Conservation (phyloP, 2,888 invertebrate species). For the Dorcus hopei region DNA sequence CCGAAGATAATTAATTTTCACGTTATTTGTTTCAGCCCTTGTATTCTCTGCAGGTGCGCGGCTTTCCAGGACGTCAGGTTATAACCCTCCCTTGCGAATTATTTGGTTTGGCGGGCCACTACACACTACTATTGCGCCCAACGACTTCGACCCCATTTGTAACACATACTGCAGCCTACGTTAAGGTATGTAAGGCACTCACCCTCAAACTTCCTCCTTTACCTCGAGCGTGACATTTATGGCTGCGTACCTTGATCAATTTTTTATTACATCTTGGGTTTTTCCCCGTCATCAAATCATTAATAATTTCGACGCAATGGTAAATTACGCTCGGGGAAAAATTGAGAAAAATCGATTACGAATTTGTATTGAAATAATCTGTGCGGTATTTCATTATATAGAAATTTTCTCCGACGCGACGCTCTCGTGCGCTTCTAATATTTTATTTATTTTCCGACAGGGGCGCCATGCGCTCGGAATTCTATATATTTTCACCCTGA, state of each 20-base stretch:
- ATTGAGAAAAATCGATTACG: no score
- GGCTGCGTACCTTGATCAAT: neutral
- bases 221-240: neutral
- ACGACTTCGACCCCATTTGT: slow-evolving; percentile 61
- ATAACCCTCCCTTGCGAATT: slow-evolving; percentile 72
- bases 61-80: slow-evolving; percentile 66
- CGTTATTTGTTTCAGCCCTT: slow-evolving; percentile 54
- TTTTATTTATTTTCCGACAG: no score
- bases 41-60: slow-evolving; percentile 75
- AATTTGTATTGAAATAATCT: no score
- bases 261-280: neutral
- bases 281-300: no score
- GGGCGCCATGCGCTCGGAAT: no score
- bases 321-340: no score
- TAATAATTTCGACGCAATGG: no score
- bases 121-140: slow-evolving; percentile 70
- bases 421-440: no score
- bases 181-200: slow-evolving; percentile 55
- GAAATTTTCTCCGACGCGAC: no score
- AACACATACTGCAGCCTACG: slow-evolving; percentile 65
- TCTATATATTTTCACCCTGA: no score
- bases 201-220: neutral
- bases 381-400: no score
- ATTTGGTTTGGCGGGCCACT: slow-evolving; percentile 80
- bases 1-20: no score